Evolutionary conservation across 2,797 vertebrate genomes (phyloP), one percentile per base, ranked within the genome.

Genomic region (Buphagus erythrorhynchus): DNA sequence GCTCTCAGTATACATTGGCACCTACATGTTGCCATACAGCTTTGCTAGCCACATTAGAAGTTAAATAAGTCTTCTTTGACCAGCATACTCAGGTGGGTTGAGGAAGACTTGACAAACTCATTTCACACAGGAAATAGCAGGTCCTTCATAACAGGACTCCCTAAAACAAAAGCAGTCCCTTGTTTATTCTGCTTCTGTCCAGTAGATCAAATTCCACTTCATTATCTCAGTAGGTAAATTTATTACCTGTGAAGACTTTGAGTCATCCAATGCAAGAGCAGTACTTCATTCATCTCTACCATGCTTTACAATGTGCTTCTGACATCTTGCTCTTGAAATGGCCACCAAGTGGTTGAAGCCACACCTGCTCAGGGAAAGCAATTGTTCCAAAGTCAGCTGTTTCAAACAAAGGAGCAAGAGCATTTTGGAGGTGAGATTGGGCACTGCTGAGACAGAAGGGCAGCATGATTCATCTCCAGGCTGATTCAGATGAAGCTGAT

Each of bases 401-500:
- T 83, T 45, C 21, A 86, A 89, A 72, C 33, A 45, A 66, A 49
- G 21, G 26, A 86, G 29, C 9, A 48, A 62, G 21, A 17, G 26
- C 21, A 14, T 33, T 65, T 35, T 63, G 38, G 33, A 82, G 19
- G 51, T 11, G 10, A 90, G 31, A 69, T 0, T 28, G 6, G 59
- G 4, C 33, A 3, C 20, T 33, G 36, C 61, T 54, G n/a, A 67
- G 22, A 28, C 6, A 0, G 1, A 57, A 59, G 17, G 21, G 29
- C 11, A 35, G 35, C 16, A 10, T 0, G 0, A 36, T 65, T 71
- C 35, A 59, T 67, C 78, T 46, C 67, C 10, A 10, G 3, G n/a
- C 24, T 5, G 1, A 55, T 19, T 55, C 40, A 45, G 66, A 72
- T 1, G 3, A 49, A 72, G 73, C 29, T 28, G 62, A 93, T 51